These are phyloP conservation scores for Sminthurinus aureus DNA, from an alignment of 2,888 invertebrate genomes.

Conservation along the genomic window DNA sequence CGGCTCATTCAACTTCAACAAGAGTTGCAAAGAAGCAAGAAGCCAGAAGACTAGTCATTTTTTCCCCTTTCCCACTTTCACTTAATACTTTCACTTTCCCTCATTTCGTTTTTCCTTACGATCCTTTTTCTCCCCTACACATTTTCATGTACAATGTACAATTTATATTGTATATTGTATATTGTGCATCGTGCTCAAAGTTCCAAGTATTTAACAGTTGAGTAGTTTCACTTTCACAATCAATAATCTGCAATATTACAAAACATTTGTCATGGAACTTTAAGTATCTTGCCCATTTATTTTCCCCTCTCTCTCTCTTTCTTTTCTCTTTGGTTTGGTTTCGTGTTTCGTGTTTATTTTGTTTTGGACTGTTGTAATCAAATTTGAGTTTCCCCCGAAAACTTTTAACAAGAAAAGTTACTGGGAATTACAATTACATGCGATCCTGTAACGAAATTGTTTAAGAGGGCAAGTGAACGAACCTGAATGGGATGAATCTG, in stretches of 20 bases:
- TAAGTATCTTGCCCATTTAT: not conserved
- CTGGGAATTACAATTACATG: too few species aligned
- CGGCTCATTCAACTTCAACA: conserved; percentile 5
- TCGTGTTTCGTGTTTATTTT: too few species aligned
- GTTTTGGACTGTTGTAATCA: too few species aligned
- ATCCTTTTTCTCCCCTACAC: not conserved
- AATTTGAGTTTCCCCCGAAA: too few species aligned
- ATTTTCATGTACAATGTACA: not conserved
- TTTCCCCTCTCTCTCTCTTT: not conserved
- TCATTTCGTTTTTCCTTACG: conserved; percentile 4
- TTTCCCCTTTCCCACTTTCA: not conserved
- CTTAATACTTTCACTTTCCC: not conserved
- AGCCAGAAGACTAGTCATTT: not conserved
- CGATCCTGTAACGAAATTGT: too few species aligned
- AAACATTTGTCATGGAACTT: conserved; percentile 2
- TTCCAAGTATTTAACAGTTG: not conserved
- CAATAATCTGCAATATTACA: conserved; percentile 1
- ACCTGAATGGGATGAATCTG: too few species aligned
- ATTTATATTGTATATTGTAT: not conserved
- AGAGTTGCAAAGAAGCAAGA: not conserved
- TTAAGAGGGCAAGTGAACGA: too few species aligned
- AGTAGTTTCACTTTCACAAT: not conserved
- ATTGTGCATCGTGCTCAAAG: not conserved
- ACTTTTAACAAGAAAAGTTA: too few species aligned
- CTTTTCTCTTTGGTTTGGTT: too few species aligned